A percentile compares a stretch with the other conserved stretches of the same genome.
Evolutionary conservation across 53 echinoderm and acorn worm genomes (phyloP).

Genomic region (Echinometra lucunter): DNA sequence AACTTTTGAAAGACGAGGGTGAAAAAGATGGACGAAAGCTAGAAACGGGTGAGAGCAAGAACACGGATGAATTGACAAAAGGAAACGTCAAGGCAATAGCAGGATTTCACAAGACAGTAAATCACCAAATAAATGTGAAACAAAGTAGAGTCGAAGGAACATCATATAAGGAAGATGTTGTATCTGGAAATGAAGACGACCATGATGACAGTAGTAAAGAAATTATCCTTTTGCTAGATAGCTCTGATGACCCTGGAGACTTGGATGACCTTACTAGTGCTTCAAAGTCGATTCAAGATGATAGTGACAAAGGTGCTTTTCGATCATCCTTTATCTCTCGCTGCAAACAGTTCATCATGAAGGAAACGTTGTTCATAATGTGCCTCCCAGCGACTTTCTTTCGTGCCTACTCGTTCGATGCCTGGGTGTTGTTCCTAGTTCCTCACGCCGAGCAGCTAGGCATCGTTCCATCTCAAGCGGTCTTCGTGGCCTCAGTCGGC

Average conservation of each 20-base stretch:
- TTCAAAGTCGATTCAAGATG: neutral
- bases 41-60: too few relatives aligned
- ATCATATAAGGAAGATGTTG: neutral
- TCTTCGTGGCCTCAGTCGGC: neutral
- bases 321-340: neutral
- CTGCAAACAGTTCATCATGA: neutral
- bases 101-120: too few relatives aligned
- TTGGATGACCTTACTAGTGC: neutral
- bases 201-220: neutral
- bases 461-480: neutral
- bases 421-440: conserved; percentile 26
- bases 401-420: neutral
- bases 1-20: too few relatives aligned
- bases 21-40: too few relatives aligned
- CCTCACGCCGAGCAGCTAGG: conserved; percentile 38
- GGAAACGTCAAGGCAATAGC: too few relatives aligned
- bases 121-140: neutral
- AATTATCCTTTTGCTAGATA: neutral
- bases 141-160: neutral
- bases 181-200: neutral
- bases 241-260: neutral
- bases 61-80: too few relatives aligned
- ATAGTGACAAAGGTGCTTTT: neutral
- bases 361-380: neutral
- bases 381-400: neutral